Evolutionary conservation across 2,797 vertebrate species (phyloP).

Genomic region (Arnoldichthys spilopterus): DNA sequence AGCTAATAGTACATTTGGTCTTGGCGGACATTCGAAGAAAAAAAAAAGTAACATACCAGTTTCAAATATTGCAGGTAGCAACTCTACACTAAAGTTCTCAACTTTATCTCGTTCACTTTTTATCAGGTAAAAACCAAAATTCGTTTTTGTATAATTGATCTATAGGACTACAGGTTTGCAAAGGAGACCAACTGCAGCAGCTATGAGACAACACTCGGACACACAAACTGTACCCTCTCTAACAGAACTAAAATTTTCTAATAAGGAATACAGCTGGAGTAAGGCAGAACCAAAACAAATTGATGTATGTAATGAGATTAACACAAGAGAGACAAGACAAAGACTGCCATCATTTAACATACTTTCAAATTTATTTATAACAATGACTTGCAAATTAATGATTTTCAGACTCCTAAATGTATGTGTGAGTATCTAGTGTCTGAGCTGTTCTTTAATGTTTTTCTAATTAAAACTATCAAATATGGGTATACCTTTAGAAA

Average conservation of each 20-base stretch:
- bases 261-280: too few species aligned
- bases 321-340: background rate
- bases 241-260: background rate
- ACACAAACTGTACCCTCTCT: background rate
- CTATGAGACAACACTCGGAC: background rate
- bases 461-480: conserved; percentile 58
- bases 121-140: background rate
- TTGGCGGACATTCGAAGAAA: background rate
- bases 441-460: conserved; percentile 37
- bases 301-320: too few species aligned
- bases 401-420: conserved; percentile 44
- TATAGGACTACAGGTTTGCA: too few species aligned
- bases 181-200: background rate
- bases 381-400: conserved; percentile 54
- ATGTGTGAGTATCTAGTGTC: conserved; percentile 36
- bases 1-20: background rate
- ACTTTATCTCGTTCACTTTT: background rate
- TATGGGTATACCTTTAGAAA: conserved; percentile 48
- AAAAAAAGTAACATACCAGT: background rate
- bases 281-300: too few species aligned
- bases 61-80: background rate
- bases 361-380: conserved; percentile 59
- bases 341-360: conserved; percentile 40
- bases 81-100: background rate
- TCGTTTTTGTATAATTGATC: too few species aligned